Base-by-base conservation (phyloP, 2,113 vertebrate genomes). In the Platichthys stellatus region DNA sequence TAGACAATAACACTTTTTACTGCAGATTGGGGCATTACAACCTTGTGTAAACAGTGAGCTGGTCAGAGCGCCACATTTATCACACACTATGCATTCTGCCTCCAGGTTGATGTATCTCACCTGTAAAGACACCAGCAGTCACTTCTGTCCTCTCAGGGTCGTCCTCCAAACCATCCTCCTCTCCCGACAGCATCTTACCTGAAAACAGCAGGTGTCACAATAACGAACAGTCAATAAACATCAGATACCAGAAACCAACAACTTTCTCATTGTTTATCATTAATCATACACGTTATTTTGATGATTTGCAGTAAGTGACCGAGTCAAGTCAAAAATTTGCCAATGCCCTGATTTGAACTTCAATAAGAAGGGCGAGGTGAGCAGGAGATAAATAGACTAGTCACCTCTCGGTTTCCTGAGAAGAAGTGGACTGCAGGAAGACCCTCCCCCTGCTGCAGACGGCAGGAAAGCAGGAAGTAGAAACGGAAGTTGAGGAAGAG, bases 381-480 rank as follows among this genome's bases (percentile, higher is more conserved):
- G 63, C 75, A 81, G 49, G 61, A 81, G 57, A 90, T 71, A 83
- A 87, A 75, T 63, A 84, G 54, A 76, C 57, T 28, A 86, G 84
- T 98, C 97, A 99, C 98, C 98, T 99, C 97, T 98, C 92, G 94
- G 97, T 88, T 97, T 99, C 94, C 97, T 97, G 73, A 96, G 93
- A 89, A 98, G 90, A 85, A 96, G 95, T 91, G 98, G 98, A 93
- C 97, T 99, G 97, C 95, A 97, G 85, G 97, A 96, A 93, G 97
- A 96, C 91, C 95, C 96, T 93, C 96, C 97, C 94, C 97, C 97
- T 74, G 96, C 97, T 98, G 96, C 83, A 94, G 93, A 92, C 91
- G 92, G 95, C 88, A 96, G 93, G 95, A 95, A 95, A 96, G 94
- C 82, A 91, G 94, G 89, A 95, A 91, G 90, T 92, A 92, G 83